Evolutionary conservation across 2,797 vertebrate genomes (phyloP).

Genomic region (Tokudaia tokunoshimensis): DNA sequence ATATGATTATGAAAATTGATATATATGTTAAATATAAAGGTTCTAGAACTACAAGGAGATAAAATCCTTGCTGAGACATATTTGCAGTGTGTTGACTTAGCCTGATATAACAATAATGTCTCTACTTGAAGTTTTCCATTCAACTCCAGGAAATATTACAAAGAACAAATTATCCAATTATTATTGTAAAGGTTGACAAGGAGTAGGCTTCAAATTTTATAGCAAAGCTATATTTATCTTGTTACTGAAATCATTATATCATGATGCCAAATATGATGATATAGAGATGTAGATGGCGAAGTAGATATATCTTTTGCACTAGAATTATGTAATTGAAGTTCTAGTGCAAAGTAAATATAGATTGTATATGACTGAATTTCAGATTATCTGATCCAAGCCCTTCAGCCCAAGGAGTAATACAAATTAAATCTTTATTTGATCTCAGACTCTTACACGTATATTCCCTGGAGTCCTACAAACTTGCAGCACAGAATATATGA

Average conservation of each 20-base stretch:
- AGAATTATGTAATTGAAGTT: background rate
- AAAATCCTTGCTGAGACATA: background rate
- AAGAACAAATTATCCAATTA: background rate
- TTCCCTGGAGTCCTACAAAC: background rate
- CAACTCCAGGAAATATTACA: background rate
- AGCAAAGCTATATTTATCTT: background rate
- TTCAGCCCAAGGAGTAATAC: constrained; percentile 3
- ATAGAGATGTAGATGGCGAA: background rate
- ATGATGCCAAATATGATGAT: background rate
- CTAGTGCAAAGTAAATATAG: background rate
- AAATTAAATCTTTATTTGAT: constrained; percentile 25
- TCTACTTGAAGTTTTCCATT: background rate
- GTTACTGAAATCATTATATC: constrained; percentile 16
- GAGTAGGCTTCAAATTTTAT: background rate
- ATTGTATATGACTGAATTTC: background rate
- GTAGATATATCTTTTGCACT: background rate
- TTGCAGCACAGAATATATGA: background rate
- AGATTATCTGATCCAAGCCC: background rate
- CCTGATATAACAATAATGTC: background rate
- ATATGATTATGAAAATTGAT: background rate
- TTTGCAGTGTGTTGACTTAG: background rate
- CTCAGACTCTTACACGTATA: background rate
- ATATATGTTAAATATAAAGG: background rate
- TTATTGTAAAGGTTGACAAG: background rate
- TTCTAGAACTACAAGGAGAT: background rate